A percentile compares a stretch with the other conserved stretches of the same genome.
phyloP scores from a whole-genome alignment of 53 echinoderm and acorn worm species.

The Stichopus horrens region DNA sequence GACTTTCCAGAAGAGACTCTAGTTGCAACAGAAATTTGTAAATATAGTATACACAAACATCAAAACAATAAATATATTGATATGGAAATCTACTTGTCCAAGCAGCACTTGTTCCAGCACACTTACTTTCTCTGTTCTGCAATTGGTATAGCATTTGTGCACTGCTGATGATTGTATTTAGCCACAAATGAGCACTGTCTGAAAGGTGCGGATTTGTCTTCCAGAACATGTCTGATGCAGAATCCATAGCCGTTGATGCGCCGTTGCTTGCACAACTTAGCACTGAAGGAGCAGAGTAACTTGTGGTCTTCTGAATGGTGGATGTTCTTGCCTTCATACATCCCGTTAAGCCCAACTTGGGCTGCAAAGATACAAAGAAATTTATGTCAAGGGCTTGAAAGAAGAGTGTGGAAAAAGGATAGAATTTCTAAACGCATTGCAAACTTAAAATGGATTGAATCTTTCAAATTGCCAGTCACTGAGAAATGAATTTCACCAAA shows the following conservation, averaged over 20 bases:
- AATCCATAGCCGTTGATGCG: slow-evolving; percentile 97
- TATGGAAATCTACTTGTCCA: neutral
- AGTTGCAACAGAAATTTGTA: neutral
- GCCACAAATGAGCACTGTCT: slow-evolving; percentile 96
- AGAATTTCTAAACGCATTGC: too few species aligned
- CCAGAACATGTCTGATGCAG: slow-evolving; percentile 98
- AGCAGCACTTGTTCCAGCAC: neutral
- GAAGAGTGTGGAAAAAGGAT: too few species aligned
- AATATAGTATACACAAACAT: neutral
- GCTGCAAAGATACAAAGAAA: slow-evolving; percentile 51
- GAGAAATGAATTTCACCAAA: too few species aligned
- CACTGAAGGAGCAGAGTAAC: slow-evolving; percentile 97
- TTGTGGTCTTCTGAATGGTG: slow-evolving; percentile 99
- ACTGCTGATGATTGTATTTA: slow-evolving; percentile 89
- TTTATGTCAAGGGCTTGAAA: neutral
- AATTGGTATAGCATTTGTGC: slow-evolving; percentile 89
- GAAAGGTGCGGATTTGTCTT: slow-evolving; percentile 95
- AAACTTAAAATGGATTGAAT: too few species aligned
- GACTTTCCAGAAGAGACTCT: too few species aligned
- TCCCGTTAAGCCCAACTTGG: slow-evolving; percentile 88
- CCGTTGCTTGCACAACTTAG: slow-evolving; percentile 94
- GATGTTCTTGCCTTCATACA: slow-evolving; percentile 99
- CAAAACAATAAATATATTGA: neutral
- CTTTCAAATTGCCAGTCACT: too few species aligned
- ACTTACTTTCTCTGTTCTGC: slow-evolving; percentile 85